Conservation (phyloP, 2,113 vertebrate species). For the Poeciliopsis occidentalis region DNA sequence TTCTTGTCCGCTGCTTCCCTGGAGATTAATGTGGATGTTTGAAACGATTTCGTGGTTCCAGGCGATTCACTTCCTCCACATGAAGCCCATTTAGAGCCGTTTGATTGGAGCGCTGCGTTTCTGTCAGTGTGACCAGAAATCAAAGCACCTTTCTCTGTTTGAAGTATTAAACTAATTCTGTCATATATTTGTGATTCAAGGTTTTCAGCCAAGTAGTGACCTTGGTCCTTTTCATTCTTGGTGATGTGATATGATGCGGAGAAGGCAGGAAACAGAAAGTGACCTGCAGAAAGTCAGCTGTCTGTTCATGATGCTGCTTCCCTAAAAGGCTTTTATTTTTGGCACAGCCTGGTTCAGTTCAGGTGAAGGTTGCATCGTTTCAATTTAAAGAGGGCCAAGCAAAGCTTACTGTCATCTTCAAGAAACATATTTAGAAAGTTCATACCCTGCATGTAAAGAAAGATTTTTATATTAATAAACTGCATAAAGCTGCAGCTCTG, state of each 20-base stretch:
- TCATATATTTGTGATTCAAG: too few species aligned
- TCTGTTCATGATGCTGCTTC: too few species aligned
- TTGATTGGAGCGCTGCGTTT: not conserved
- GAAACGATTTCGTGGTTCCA: not conserved
- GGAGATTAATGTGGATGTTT: not conserved
- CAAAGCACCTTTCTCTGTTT: too few species aligned
- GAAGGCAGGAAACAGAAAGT: not conserved
- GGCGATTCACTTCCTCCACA: not conserved
- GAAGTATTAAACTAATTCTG: too few species aligned
- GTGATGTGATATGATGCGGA: not conserved
- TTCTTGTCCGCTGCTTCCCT: not conserved
- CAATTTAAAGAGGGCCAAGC: not conserved
- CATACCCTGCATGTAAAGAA: not conserved
- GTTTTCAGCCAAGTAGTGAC: not conserved
- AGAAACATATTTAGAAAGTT: not conserved
- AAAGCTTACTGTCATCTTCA: too few species aligned
- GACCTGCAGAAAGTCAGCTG: not conserved
- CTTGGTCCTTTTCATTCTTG: not conserved
- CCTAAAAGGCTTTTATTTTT: not conserved
- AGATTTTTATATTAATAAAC: not conserved
- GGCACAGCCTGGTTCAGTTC: not conserved
- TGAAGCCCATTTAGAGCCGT: not conserved
- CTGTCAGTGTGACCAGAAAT: too few species aligned
- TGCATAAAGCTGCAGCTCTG: not conserved
- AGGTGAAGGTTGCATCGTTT: not conserved